Evolutionary conservation across 2,888 invertebrate genomes (phyloP).

Genomic region (Phaonia tiefii): DNA sequence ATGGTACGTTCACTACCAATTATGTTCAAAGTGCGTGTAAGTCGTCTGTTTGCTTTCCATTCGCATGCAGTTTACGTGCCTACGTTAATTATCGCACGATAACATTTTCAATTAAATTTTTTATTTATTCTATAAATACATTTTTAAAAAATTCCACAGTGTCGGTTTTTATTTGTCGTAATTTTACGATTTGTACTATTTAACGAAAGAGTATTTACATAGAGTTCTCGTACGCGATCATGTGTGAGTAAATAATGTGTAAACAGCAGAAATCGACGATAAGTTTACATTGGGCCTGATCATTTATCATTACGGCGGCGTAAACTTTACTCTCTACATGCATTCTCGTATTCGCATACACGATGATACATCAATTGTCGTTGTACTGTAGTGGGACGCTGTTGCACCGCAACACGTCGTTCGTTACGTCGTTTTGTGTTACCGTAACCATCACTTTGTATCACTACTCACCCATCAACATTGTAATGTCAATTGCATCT

Average conservation of each 20-base stretch:
- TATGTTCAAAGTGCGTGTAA: conserved; percentile 8
- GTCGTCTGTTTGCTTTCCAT: background rate
- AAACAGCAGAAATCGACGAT: background rate
- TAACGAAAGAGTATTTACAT: background rate
- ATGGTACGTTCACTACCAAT: background rate
- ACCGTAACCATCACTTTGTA: background rate
- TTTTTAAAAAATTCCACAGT: conserved; percentile 32
- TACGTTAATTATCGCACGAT: conserved; percentile 52
- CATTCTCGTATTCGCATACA: no score
- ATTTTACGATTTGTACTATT: no score
- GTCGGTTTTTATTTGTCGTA: conserved; percentile 10
- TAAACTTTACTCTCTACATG: no score
- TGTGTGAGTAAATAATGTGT: background rate
- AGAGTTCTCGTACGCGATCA: background rate
- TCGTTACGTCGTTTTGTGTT: no score
- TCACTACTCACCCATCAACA: background rate
- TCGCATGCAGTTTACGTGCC: conserved; percentile 20
- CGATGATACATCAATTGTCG: no score
- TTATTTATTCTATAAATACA: conserved; percentile 46
- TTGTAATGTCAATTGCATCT: conserved; percentile 25
- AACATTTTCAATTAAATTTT: conserved; percentile 19
- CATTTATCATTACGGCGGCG: background rate
- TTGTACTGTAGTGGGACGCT: no score
- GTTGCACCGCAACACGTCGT: no score
- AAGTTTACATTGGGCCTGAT: background rate